Evolutionary conservation across 2,888 invertebrate genomes (phyloP), one percentile per base, ranked within the genome.

Genomic region (Hymenopus coronatus): DNA sequence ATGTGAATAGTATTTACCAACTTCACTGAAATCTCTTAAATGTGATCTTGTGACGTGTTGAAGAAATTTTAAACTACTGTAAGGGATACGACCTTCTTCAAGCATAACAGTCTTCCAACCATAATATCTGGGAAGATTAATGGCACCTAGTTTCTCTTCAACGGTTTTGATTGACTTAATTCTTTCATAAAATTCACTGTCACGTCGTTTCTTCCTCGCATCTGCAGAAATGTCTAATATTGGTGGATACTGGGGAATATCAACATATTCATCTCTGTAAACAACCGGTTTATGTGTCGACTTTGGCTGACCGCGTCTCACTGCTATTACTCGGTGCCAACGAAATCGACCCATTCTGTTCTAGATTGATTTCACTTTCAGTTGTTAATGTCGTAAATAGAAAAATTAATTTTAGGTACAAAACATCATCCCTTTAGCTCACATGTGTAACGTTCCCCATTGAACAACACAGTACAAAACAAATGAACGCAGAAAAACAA

Each of bases 81-180:
- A 97, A 0, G 96, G 96, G 89, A 95, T 92, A 25, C 91, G 91
- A 86, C 94, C 93, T 92, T 97, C 97, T 3, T 93, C 92, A 6
- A 97, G 92, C 91, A 95, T 93, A 2, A 96, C 93, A 89, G 95
- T 95, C 91, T 94, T 95, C 94, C 96, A 97, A 2, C 98, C 98
- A 92, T 97, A 98, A 92, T 96, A 97, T 87, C 95, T 94, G 0
- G 97, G 97, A 95, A 97, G 96, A 92, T 98, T 98, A 33, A 98
- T 92, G 91, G 96, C 97, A 88, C 97, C 95, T 91, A 97, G 94
- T 92, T 98, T 98, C 92, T 97, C 97, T 93, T 98, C 98, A 0
- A 97, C 95, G 0, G 97, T 97, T 89, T 95, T 94, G 20, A 96
- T 91, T 1, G 94, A 92, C 92, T 95, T 94, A 25, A 98, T 95